phyloP scores from a whole-genome alignment of 1,140 invertebrate species.

The Wiebesia pumilae region DNA sequence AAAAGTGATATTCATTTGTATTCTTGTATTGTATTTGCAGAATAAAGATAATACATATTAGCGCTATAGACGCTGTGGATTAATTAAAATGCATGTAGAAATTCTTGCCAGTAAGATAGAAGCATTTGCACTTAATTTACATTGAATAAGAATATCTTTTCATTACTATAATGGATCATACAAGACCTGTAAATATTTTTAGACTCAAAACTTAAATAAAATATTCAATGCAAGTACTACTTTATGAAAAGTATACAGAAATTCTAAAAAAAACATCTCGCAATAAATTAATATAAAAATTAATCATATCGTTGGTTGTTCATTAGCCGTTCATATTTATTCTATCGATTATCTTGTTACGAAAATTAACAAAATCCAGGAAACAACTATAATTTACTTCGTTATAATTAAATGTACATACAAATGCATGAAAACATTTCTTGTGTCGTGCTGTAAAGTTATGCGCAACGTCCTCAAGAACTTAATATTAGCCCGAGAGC shows the following conservation, averaged over 20 bases:
- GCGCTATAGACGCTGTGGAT: background rate
- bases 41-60: background rate
- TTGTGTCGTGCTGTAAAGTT: background rate
- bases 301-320: too few relatives aligned
- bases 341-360: too few relatives aligned
- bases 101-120: background rate
- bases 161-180: background rate
- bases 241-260: background rate
- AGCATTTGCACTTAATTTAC: background rate
- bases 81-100: background rate
- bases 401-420: background rate
- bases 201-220: background rate
- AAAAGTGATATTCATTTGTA: background rate
- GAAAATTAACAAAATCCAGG: too few relatives aligned
- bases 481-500: background rate
- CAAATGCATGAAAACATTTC: background rate
- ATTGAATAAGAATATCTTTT: background rate
- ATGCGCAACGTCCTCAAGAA: background rate
- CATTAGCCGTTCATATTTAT: too few relatives aligned
- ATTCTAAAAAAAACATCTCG: too few relatives aligned
- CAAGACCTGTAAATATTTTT: background rate
- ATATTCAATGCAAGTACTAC: background rate
- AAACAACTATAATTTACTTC: too few relatives aligned
- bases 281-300: too few relatives aligned
- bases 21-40: background rate